phyloP scores from a whole-genome alignment of 2,888 invertebrate species.

The Agriopis leucophaearia region DNA sequence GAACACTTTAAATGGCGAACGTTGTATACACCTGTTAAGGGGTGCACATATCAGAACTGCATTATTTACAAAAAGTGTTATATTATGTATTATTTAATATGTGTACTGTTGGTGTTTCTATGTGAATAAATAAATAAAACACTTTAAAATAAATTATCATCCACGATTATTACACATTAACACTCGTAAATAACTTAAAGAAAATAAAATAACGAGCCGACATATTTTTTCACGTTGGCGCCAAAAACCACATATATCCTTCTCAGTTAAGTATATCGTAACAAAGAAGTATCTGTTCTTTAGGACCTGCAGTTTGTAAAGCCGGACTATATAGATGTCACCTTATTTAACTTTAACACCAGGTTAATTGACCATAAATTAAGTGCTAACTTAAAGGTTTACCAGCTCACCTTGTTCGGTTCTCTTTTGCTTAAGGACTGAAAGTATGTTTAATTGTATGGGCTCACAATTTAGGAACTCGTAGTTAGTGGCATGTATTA shows the following conservation, averaged over 20 bases:
- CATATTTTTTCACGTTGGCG: too few species aligned
- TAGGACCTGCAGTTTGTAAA: constrained; percentile 54
- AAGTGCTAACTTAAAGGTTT: constrained; percentile 77
- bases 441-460: constrained; percentile 16
- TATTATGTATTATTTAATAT: too few species aligned
- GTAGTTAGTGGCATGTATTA: constrained; percentile 1
- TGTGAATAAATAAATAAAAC: too few species aligned
- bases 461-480: constrained; percentile 5
- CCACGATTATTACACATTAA: too few species aligned
- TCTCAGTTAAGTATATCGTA: constrained; percentile 19
- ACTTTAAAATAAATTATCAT: too few species aligned
- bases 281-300: constrained; percentile 37
- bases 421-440: constrained; percentile 52
- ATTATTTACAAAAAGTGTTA: too few species aligned
- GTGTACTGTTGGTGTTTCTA: too few species aligned
- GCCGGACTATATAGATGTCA: constrained; percentile 70
- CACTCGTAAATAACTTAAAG: too few species aligned
- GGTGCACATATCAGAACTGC: too few species aligned
- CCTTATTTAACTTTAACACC: constrained; percentile 80
- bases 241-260: neutral
- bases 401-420: constrained; percentile 67
- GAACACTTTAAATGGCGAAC: too few species aligned
- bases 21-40: too few species aligned
- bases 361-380: constrained; percentile 84
- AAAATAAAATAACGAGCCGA: too few species aligned